These are phyloP conservation scores for Agelastica alni DNA, from an alignment of 2,888 invertebrate genomes.

Conservation along the genomic window DNA sequence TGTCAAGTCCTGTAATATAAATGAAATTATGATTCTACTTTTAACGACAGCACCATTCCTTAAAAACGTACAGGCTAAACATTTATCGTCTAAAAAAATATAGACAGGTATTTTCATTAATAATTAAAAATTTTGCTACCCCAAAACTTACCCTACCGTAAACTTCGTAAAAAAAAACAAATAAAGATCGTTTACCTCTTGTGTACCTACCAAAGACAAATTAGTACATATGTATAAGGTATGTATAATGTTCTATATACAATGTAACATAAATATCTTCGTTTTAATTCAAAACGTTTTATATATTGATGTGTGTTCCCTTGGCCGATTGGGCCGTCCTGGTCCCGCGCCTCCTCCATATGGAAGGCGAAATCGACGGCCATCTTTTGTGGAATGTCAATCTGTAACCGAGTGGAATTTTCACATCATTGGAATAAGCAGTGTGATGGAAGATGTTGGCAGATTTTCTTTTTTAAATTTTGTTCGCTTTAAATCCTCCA, in stretches of 20 bases:
- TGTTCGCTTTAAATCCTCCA: no score
- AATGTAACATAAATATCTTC: slow-evolving; percentile 27
- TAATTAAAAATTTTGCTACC: neutral
- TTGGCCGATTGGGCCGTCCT: slow-evolving; percentile 55
- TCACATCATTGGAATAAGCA: slow-evolving; percentile 55
- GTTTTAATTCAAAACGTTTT: slow-evolving; percentile 13
- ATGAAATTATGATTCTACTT: no score
- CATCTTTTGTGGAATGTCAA: slow-evolving; percentile 54
- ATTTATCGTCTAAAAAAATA: no score
- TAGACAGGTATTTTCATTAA: neutral
- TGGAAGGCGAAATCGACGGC: slow-evolving; percentile 53
- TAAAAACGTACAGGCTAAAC: no score
- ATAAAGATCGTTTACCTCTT: neutral
- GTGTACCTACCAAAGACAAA: slow-evolving; percentile 10
- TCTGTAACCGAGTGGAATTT: slow-evolving; percentile 51
- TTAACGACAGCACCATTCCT: no score
- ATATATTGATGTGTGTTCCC: slow-evolving; percentile 52
- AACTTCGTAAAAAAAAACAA: neutral
- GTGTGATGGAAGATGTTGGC: slow-evolving; percentile 20
- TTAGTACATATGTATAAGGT: slow-evolving; percentile 13
- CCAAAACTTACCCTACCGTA: neutral
- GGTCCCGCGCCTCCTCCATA: slow-evolving; percentile 51
- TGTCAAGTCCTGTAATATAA: no score
- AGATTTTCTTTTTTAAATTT: neutral
- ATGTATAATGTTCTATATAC: slow-evolving; percentile 25